Base-by-base conservation (phyloP, 2,797 vertebrate species). In the Xiphophorus birchmanni region DNA sequence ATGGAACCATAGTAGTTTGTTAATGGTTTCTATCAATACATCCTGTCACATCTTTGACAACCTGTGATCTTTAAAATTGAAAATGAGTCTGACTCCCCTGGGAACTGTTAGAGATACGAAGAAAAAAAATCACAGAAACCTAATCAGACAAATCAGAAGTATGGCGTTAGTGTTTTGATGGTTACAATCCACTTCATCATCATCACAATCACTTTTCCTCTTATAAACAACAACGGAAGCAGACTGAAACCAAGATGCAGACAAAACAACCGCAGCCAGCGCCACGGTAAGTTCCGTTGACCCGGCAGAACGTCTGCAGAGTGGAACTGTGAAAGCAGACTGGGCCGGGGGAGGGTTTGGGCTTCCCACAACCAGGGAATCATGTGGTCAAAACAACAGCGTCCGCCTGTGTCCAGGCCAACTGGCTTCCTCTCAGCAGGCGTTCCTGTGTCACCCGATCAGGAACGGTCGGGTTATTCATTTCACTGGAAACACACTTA, bases 191-290 rank as follows among this genome's bases (percentile, higher is more conserved):
- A 23, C 52, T 75, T 77, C 67, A 17, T 54, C 67, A 21, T 54
- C 42, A 2, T 60, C 58, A 75, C 81, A 52, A 84, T 78, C 15
- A 15, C 7, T 29, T 60, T 10, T 42, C 74, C 67, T 69, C 76
- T 45, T 37, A 29, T 83, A 74, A 81, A 73, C 72, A 75, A 72
- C 76, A 80, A 76, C 80, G 72, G 75, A 77, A 84, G 50, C 86
- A 37, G 80, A 77, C 80, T 54, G 82, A 83, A 80, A 54, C 60
- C 71, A 48, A 48, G 88, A 84, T 86, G 83, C 89, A 93, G 89
- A 83, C 88, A 86, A 89, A 93, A 90, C 89, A 92, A 78, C 54
- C 32, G 69, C 52, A 76, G 87, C 73, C 90, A 72, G 74, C 45
- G 75, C 83, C 54, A n/a, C 90, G 89, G 26, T 76, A 42, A 44